Conservation (phyloP, 2,113 vertebrate genomes). For the Apteryx mantelli region DNA sequence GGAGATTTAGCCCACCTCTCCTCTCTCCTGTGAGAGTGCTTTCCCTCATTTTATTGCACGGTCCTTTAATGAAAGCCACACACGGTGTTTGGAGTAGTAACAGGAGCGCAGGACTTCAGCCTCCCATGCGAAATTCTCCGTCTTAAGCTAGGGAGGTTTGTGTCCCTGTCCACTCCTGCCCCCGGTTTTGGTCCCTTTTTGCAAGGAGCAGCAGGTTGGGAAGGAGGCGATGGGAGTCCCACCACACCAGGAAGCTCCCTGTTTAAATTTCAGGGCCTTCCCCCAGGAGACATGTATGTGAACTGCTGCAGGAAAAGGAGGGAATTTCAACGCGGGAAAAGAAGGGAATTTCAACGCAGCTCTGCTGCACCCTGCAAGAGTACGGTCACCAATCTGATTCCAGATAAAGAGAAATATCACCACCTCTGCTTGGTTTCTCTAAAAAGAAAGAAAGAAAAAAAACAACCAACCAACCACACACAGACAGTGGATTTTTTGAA, state of each 20-base stretch:
- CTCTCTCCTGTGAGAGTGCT: background rate
- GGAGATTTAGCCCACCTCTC: background rate
- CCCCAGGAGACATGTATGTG: background rate
- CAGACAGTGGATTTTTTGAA: background rate
- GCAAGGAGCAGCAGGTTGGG: background rate
- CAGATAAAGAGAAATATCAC: background rate
- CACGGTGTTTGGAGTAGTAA: background rate
- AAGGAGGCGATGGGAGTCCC: background rate
- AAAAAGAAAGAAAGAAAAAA: background rate
- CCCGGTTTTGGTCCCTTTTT: background rate
- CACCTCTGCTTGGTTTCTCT: background rate
- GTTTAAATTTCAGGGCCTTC: background rate
- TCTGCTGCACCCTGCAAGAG: background rate
- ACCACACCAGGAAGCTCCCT: background rate
- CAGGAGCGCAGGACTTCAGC: background rate
- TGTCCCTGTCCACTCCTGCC: background rate
- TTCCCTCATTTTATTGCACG: background rate
- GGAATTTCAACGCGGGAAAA: background rate
- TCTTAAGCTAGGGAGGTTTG: accelerated
- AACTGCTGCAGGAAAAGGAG: constrained; percentile 39
- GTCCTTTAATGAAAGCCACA: background rate
- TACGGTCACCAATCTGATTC: background rate
- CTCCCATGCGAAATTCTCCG: background rate
- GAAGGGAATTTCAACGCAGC: background rate
- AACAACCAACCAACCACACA: too few relatives aligned